Base-by-base conservation (phyloP, 1,140 invertebrate genomes). In the Drosophila parvula region DNA sequence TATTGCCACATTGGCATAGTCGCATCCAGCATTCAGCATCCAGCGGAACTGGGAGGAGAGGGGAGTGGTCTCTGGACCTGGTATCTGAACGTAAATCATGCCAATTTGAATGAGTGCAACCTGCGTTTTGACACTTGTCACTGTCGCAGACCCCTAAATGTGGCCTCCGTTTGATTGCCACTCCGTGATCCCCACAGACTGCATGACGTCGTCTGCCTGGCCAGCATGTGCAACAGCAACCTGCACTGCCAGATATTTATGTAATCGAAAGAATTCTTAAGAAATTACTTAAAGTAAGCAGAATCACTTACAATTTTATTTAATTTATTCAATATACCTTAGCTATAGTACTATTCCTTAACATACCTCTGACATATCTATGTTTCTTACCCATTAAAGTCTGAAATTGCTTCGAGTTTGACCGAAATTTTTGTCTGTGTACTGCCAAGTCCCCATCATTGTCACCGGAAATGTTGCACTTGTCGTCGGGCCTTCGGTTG, bases 91-190 rank as follows among this genome's bases (percentile, higher is more conserved):
- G 83, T 89, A 88, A 89, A 88, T 88, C 83, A 88, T 89, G 84
- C 84, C 83, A 88, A 88, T 88, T 88, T 88, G 82, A 88, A 88
- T 89, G 84, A 88, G 79, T 76, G 43, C 71, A 74, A 86, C 79
- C 81, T 86, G 81, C 75, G 83, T 86, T 86, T 88, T 86, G 82
- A 86, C 82, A 86, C 83, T 88, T 82, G 82, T 88, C 82, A 79
- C 67, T 65, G 64, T 65, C 75, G 64, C 48, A 27, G 61, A 36
- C 59, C 63, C 67, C 56, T 38, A 75, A 53, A 50, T 43, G 28
- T 56, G 65, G 65, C 38, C 62, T 43, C 58, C 38, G 44, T 43
- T 41, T 62, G 41, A 47, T 57, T 74, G 22, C 48, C 43, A 60
- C 41, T 34, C 55, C 53, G 41, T 48, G 50, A 65, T 57, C 60